Evolutionary conservation across 35 echinoderm and acorn worm genomes (phyloP), one percentile per base, ranked within the genome.

Genomic region (Diadema setosum): DNA sequence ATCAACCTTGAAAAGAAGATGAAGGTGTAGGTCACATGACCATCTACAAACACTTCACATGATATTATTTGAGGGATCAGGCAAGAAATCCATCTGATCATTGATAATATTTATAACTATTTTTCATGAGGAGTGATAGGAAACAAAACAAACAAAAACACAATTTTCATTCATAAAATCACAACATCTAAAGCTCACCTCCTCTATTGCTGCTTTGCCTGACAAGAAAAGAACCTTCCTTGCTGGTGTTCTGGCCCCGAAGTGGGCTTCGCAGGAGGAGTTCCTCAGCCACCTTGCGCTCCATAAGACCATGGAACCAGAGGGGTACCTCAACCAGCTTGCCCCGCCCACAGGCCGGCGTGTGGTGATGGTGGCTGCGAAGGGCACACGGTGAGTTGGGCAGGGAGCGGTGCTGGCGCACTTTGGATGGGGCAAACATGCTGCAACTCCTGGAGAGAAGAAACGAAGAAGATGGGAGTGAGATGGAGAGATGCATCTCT

Each of bases 281-380:
- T 67, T 93, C 95, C 69, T 97, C 95, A 12, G 95, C 95, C 43
- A 93, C 95, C 20, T 84, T 87, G 60, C 95, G 58, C 27, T 50
- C 91, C 39, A 97, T 64, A 26, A 97, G 70, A 49, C 95, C 95
- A 85, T 97, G 95, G 46, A 97, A 97, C 95, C 95, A 97, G 33
- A 83, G 76, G 40, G 95, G 95, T 36, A 87, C 86, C 20, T 87
- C 86, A 50, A 78, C 73, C 40, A 78, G 73, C n/a, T 78, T 78
- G 40, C 73, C 73, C 34, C 73, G 33, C 40, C 73, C 73, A 78
- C 73, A 78, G 29, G 73, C 39, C 11, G 37, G 39, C 24, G 39
- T 33, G 40, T 78, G 73, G 63, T 67, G 63, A 18, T 67, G 63
- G 57, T 27, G 57, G 5, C 35, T 41, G 9, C 73, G 36, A 14